Evolutionary conservation across 2,113 vertebrate genomes (phyloP).

Genomic region (Cnemophilus loriae): DNA sequence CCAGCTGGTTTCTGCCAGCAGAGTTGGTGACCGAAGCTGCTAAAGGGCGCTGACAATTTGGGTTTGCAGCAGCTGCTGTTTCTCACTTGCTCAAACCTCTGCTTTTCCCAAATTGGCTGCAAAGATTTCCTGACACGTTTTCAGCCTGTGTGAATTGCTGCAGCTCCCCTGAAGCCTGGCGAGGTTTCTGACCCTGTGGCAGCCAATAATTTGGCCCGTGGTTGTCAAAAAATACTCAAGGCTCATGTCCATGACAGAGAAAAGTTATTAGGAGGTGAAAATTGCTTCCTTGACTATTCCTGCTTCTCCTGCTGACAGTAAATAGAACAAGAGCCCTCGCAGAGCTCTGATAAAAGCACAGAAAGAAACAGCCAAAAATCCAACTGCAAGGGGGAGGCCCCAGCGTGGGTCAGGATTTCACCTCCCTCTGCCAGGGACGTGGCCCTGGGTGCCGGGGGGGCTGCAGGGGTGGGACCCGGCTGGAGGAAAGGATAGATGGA

Average conservation of each 20-base stretch:
- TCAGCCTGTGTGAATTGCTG: not conserved
- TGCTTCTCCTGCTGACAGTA: not conserved
- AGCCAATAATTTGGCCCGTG: not conserved
- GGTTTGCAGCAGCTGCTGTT: not conserved
- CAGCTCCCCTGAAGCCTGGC: not conserved
- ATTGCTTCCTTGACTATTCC: not conserved
- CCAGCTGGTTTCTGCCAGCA: not conserved
- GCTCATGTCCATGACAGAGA: not conserved
- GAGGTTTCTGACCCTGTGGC: not conserved
- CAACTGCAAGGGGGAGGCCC: not conserved
- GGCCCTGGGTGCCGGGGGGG: not conserved
- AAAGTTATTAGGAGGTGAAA: not conserved
- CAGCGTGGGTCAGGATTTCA: not conserved
- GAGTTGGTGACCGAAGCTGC: not conserved
- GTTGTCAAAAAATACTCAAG: not conserved
- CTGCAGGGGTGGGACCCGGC: not conserved
- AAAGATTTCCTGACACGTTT: not conserved
- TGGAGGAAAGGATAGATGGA: not conserved
- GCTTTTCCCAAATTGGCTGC: not conserved
- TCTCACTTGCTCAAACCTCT: not conserved
- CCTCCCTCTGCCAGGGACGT: fast-evolving
- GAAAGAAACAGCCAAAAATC: not conserved
- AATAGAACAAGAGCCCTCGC: not conserved
- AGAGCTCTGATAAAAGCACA: not conserved
- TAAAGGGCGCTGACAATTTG: not conserved